These are phyloP conservation scores for Argyrosomus regius DNA, from an alignment of 2,797 vertebrate genomes.

Conservation along the genomic window DNA sequence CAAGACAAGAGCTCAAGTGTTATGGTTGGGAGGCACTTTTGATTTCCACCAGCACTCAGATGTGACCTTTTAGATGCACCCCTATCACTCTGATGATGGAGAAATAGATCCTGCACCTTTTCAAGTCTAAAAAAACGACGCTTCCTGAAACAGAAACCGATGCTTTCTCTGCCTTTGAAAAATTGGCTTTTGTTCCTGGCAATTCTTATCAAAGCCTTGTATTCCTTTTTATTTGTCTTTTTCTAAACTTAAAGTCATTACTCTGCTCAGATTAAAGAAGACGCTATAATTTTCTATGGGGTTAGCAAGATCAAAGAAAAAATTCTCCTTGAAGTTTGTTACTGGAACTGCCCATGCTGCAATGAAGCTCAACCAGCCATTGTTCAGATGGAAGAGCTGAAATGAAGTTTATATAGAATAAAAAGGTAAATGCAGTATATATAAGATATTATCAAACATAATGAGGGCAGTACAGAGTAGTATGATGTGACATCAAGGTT, in stretches of 20 bases:
- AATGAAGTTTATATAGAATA: slow-evolving; percentile 76
- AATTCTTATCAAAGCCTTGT: slow-evolving; percentile 93
- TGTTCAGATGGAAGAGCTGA: slow-evolving; percentile 80
- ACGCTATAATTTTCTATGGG: slow-evolving; percentile 90
- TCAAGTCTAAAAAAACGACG: slow-evolving; percentile 86
- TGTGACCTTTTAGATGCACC: slow-evolving; percentile 87
- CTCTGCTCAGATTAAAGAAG: slow-evolving; percentile 91
- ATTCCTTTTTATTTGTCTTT: slow-evolving; percentile 94
- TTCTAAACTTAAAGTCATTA: slow-evolving; percentile 93
- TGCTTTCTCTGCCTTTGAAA: slow-evolving; percentile 91
- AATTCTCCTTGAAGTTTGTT: slow-evolving; percentile 92
- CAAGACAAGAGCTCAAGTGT: slow-evolving; percentile 85
- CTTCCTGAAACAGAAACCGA: slow-evolving; percentile 89
- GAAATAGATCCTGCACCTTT: slow-evolving; percentile 89
- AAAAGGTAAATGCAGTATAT: slow-evolving; percentile 55
- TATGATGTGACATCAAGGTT: neutral
- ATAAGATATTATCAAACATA: slow-evolving; percentile 25
- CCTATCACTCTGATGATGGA: slow-evolving; percentile 87
- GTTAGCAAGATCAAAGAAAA: slow-evolving; percentile 90
- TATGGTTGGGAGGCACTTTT: slow-evolving; percentile 83
- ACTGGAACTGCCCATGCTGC: slow-evolving; percentile 83
- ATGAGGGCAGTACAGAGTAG: neutral
- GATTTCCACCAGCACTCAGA: slow-evolving; percentile 86
- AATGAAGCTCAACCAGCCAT: slow-evolving; percentile 82
- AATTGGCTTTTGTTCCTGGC: slow-evolving; percentile 91